These are phyloP conservation scores for Eupithecia dodoneata DNA, from an alignment of 2,888 invertebrate species.

Conservation along the genomic window DNA sequence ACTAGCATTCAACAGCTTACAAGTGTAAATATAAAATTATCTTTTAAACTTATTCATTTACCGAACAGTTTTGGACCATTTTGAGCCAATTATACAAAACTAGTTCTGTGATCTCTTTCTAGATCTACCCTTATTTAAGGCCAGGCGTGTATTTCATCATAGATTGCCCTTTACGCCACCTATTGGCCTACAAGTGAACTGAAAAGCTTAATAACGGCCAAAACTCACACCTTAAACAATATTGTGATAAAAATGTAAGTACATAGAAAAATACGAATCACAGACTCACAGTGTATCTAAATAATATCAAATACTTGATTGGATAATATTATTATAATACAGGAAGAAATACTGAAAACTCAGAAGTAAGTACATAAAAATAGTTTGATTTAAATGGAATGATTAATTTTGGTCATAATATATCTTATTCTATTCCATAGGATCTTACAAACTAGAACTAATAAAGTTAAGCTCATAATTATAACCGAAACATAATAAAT, in stretches of 20 bases:
- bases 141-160: neutral
- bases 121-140: neutral
- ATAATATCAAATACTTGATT: constrained; percentile 33
- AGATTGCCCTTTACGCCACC: neutral
- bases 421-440: constrained; percentile 38
- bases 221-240: constrained; percentile 20
- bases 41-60: constrained; percentile 31
- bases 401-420: constrained; percentile 36
- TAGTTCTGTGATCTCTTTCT: neutral
- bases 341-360: constrained; percentile 28
- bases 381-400: constrained; percentile 7
- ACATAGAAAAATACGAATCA: constrained; percentile 28
- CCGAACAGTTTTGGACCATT: constrained; percentile 35
- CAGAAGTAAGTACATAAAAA: constrained; percentile 30
- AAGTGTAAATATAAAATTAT: constrained; percentile 60
- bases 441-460: constrained; percentile 48
- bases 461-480: constrained; percentile 48
- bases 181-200: neutral
- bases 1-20: constrained; percentile 66
- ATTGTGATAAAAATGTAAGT: constrained; percentile 28
- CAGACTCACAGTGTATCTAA: constrained; percentile 31
- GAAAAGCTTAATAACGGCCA: neutral
- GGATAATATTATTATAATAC: constrained; percentile 19
- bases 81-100: constrained; percentile 37
- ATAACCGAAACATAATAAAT: constrained; percentile 19